phyloP scores from a whole-genome alignment of 1,140 invertebrate species.

The Cataglyphis hispanica region DNA sequence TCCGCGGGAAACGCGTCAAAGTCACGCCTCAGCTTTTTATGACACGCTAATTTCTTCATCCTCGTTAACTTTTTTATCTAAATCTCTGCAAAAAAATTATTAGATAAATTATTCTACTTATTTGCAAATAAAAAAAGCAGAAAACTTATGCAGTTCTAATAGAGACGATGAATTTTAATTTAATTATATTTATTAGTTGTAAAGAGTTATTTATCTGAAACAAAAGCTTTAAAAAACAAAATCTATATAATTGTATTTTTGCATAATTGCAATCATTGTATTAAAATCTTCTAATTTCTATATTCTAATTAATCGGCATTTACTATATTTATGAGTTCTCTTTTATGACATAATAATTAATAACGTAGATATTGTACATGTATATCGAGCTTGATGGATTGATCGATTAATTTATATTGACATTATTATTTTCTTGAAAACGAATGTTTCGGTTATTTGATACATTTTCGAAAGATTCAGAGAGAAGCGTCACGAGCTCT shows the following conservation, averaged over 20 bases:
- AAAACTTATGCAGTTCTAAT: background rate
- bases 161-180: constrained; percentile 2
- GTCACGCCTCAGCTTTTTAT: constrained; percentile 35
- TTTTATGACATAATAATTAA: background rate
- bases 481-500: background rate
- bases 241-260: background rate
- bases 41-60: constrained; percentile 41
- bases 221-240: background rate
- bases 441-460: too few species aligned
- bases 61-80: constrained; percentile 27
- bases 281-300: background rate
- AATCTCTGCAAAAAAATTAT: background rate
- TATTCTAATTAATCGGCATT: background rate
- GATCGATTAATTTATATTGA: background rate
- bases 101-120: constrained; percentile 11
- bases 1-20: constrained; percentile 23
- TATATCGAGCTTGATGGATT: background rate
- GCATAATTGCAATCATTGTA: background rate
- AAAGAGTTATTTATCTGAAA: background rate
- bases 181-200: background rate
- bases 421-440: too few species aligned
- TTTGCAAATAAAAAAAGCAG: background rate
- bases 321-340: background rate
- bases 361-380: background rate
- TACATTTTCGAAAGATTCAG: background rate